Base-by-base conservation (phyloP, 1,140 invertebrate genomes). In the Philotrypesis tridentata region DNA sequence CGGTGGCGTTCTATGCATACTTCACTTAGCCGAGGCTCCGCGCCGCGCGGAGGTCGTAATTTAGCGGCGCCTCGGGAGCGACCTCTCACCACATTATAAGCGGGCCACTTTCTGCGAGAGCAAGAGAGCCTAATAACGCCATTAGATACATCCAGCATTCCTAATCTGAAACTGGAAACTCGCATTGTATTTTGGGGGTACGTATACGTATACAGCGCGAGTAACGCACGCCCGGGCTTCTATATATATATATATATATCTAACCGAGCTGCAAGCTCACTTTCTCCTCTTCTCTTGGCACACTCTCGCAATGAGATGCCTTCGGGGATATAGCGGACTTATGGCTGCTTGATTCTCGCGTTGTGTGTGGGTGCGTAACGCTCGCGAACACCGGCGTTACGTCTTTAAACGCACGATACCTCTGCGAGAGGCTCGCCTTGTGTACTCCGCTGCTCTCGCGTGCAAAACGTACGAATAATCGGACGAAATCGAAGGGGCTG, bases 111-210 rank as follows among this genome's bases (percentile, higher is more conserved):
- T 84, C 87, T 86, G 63, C 85, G 83, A 85, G 86, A 87, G 61
- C 37, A 72, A 87, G 86, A 87, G 86, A 87, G 86, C 85, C 84
- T 90, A 91, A 91, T 90, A 90, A 90, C 86, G 84, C 85, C 86
- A 90, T 90, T 89, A 89, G 86, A 91, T 88, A 87, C 87, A 89
- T 89, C 86, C 85, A 85, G 70, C 87, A 87, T 86, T 85, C 83
- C 89, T 90, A 89, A 91, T 91, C 89, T 90, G 84, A 84, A 87
- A 87, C 87, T 87, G 80, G 87, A 87, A 89, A 90, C 86, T 89
- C 84, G 82, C 85, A 87, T 87, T 85, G 84, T 85, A 43, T 60
- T 12, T n/a, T 23, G 8, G 23, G 31, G 76, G n/a, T n/a, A n/a
- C n/a, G n/a, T n/a, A n/a, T n/a, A n/a, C n/a, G n/a, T n/a, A n/a